phyloP scores from a whole-genome alignment of 2,797 vertebrate genomes.

The Cephalopachus bancanus region DNA sequence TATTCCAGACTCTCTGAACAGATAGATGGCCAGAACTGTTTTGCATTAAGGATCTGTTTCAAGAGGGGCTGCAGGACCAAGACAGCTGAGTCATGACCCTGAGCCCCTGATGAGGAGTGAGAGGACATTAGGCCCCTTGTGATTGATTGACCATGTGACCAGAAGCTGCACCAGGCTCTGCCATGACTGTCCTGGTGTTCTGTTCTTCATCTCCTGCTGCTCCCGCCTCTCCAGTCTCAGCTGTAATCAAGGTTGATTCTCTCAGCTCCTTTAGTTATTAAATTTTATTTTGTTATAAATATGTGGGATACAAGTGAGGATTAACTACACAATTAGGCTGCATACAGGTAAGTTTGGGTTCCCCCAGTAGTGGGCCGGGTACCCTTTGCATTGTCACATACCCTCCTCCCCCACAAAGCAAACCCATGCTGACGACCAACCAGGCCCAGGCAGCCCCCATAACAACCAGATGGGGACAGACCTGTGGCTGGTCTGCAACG shows the following conservation, averaged over 20 bases:
- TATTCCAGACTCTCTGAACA: conserved; percentile 53
- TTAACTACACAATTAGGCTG: too few species aligned
- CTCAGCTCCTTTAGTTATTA: not conserved
- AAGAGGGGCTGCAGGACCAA: not conserved
- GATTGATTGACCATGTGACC: not conserved
- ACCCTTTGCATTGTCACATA: too few species aligned
- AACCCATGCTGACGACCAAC: not conserved
- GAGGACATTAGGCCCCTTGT: not conserved
- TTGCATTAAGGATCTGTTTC: conserved; percentile 50
- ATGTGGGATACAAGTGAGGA: too few species aligned
- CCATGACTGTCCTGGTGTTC: not conserved
- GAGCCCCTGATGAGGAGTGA: not conserved
- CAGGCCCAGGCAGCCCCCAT: not conserved
- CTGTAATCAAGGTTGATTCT: not conserved
- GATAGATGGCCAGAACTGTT: not conserved
- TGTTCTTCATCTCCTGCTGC: not conserved
- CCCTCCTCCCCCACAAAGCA: not conserved
- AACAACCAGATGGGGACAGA: not conserved
- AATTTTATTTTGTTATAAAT: too few species aligned
- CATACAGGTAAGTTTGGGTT: too few species aligned
- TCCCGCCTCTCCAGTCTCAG: not conserved
- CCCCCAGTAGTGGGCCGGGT: too few species aligned
- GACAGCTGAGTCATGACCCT: not conserved
- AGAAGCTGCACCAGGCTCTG: not conserved
- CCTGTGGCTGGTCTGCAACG: not conserved